phyloP scores from a whole-genome alignment of 2,888 invertebrate genomes.

The Cheilosia scutellata region DNA sequence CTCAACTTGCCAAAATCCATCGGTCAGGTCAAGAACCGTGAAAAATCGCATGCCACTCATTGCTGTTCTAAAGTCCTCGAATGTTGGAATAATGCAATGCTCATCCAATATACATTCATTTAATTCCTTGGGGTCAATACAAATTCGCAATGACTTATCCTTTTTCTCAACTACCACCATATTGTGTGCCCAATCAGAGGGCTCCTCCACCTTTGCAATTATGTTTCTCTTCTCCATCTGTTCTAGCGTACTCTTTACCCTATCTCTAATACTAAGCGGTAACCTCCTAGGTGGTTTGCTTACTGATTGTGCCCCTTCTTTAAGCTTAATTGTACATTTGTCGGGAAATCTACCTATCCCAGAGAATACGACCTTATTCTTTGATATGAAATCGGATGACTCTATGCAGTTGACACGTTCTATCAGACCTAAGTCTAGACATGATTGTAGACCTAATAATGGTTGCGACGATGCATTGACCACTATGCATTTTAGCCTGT shows the following conservation, averaged over 20 bases:
- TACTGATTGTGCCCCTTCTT: background rate
- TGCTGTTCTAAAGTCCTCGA: background rate
- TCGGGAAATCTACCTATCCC: constrained; percentile 19
- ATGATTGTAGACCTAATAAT: background rate
- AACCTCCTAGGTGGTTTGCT: constrained; percentile 41
- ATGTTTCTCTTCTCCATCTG: constrained; percentile 68
- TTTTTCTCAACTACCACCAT: too few species aligned
- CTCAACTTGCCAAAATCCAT: too few species aligned
- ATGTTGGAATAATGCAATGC: background rate
- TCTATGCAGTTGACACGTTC: background rate
- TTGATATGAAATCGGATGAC: constrained; percentile 1
- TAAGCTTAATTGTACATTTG: too few species aligned
- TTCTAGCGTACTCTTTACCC: constrained; percentile 56
- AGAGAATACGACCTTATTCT: background rate
- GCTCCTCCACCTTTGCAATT: constrained; percentile 41
- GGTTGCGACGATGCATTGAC: background rate
- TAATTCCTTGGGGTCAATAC: background rate
- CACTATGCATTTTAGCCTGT: background rate
- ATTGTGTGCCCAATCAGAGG: constrained; percentile 41
- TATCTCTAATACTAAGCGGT: constrained; percentile 64
- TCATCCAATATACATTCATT: background rate
- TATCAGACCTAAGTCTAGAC: background rate
- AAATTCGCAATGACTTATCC: too few species aligned
- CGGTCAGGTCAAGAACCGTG: too few species aligned
- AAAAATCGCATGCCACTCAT: background rate